phyloP scores from a whole-genome alignment of 2,113 vertebrate species.

The Triplophysa tibetana region DNA sequence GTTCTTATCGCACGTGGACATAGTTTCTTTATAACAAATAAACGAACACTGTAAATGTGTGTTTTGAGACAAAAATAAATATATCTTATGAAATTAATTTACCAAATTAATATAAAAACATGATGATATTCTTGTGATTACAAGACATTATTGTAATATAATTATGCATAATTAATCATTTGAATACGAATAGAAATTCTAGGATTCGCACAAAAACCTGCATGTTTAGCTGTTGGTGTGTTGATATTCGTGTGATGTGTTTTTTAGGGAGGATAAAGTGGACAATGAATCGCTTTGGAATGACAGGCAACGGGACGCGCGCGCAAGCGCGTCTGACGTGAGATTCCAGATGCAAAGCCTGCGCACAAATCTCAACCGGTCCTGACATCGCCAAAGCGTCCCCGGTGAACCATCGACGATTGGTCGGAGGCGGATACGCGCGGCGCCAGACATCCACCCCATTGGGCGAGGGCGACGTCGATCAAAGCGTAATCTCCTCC shows the following conservation, averaged over 20 bases:
- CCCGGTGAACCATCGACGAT: conserved; percentile 49
- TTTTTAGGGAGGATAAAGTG: neutral
- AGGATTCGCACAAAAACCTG: no score
- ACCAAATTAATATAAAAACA: no score
- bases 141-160: neutral
- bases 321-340: conserved; percentile 52
- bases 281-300: neutral
- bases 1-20: neutral
- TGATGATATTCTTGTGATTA: neutral
- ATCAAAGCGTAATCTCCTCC: conserved; percentile 60
- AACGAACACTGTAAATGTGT: neutral
- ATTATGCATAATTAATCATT: neutral
- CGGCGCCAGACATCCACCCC: neutral
- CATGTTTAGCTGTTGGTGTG: no score
- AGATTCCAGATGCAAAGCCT: conserved; percentile 59
- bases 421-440: conserved; percentile 25
- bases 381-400: conserved; percentile 50
- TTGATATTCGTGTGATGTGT: neutral
- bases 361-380: conserved; percentile 65
- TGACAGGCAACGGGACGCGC: conserved; percentile 10
- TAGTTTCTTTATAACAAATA: neutral
- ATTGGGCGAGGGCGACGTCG: conserved; percentile 48
- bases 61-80: neutral
- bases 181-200: neutral
- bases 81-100: neutral